Evolutionary conservation across 92 coral and sea anemone genomes (phyloP), one percentile per base, ranked within the genome.

Genomic region (Umimayanthus chanpuru): DNA sequence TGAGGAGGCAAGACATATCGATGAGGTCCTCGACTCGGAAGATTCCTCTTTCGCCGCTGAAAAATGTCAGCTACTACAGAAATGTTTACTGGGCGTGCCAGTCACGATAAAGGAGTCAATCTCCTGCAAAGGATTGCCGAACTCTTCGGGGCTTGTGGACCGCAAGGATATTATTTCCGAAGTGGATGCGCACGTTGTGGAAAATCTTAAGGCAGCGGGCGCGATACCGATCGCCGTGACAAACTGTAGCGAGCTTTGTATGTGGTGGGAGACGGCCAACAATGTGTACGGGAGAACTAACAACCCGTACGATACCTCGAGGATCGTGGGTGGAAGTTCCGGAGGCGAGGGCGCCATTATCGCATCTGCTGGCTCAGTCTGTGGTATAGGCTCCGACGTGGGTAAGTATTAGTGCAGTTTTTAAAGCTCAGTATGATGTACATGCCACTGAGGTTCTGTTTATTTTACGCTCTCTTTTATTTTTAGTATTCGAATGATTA

Each of bases 211-310:
- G 44, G 49, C 58, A 49, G 95, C 95, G 40, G 98, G 98, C 65
- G 98, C 96, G 2, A 91, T 94, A 30, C 95, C 96, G 65, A 76
- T 93, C 30, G 98, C 98, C 67, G 94, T 94, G 49, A 94, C 98
- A 41, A 94, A 94, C 92, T 94, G 98, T 58, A 94, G 98, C 67
- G 98, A 94, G 78, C n/a, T 94, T 81, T 94, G 95, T 65, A 93
- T 94, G 98, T 94, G 98, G 98, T 94, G 95, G 95, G 98, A 94
- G 78, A 94, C 98, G 5, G 91, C 89, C 8, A 94, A 94, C 78
- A 93, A 90, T 41, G 89, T 94, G 29, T 93, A 94, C 41, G 98
- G 98, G 40, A 89, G 95, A 58, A 94, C 98, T 9, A 93, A 91
- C 79, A 94, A 94, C 65, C 98, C 98, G 0, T 88, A 93, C 39